Evolutionary conservation across 2,888 invertebrate species (phyloP).

Genomic region (Steinernema carpocapsae): DNA sequence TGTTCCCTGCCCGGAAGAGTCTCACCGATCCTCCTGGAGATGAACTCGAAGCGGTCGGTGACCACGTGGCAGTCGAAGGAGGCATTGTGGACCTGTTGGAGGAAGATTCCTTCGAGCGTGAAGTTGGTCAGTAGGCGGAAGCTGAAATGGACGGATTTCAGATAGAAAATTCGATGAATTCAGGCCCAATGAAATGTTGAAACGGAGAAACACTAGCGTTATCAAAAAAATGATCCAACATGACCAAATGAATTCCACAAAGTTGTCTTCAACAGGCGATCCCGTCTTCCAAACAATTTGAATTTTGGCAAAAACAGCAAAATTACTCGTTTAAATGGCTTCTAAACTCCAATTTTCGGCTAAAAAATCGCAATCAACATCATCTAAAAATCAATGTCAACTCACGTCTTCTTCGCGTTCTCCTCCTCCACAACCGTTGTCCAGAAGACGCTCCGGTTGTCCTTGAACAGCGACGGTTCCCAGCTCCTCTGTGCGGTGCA

Average conservation of each 20-base stretch:
- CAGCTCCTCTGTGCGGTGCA: neutral
- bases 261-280: no score
- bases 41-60: neutral
- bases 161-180: neutral
- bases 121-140: neutral
- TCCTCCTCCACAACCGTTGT: neutral
- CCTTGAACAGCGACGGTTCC: neutral
- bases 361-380: no score
- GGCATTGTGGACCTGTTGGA: neutral
- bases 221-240: no score
- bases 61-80: slow-evolving; percentile 13
- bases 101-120: neutral
- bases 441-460: neutral
- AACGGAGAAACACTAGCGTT: no score
- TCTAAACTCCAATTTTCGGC: no score
- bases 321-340: no score
- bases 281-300: no score
- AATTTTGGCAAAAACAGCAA: no score
- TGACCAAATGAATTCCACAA: no score
- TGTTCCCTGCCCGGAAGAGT: neutral
- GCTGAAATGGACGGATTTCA: neutral
- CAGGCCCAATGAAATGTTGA: no score
- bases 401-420: neutral
- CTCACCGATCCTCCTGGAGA: neutral
- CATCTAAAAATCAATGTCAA: no score